A percentile compares a stretch with the other conserved stretches of the same genome.
These are phyloP conservation scores for Zaprionus bogoriensis DNA, from an alignment of 2,888 invertebrate species.

Conservation along the genomic window DNA sequence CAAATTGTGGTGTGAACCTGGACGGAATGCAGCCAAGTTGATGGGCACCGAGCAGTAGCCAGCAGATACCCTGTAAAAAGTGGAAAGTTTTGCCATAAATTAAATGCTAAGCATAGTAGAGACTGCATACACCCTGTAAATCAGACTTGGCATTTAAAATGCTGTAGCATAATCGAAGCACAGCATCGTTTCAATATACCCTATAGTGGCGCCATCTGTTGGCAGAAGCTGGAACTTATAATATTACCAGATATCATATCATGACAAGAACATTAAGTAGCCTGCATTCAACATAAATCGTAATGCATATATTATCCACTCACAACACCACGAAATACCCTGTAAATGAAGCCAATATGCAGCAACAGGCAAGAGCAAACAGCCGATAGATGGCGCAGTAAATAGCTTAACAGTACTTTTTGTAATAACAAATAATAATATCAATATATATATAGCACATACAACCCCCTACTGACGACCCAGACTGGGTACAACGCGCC, in stretches of 20 bases:
- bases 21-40: constrained; percentile 7
- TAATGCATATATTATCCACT: no score
- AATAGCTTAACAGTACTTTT: no score
- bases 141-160: no score
- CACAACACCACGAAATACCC: neutral
- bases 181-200: no score
- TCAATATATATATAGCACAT: no score
- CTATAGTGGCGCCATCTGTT: constrained; percentile 25
- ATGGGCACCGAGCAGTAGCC: neutral
- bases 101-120: no score
- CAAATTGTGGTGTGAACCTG: constrained; percentile 75
- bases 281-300: neutral
- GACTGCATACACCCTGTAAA: no score
- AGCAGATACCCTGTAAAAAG: constrained; percentile 23
- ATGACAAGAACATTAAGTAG: neutral
- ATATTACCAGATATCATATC: neutral
- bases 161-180: no score
- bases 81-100: no score
- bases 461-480: neutral
- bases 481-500: neutral
- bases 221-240: neutral
- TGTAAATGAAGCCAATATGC: neutral
- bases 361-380: neutral
- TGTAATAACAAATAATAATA: no score
- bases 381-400: constrained; percentile 27